Conservation (phyloP, 1,140 invertebrate genomes). For the Ceratina calcarata region DNA sequence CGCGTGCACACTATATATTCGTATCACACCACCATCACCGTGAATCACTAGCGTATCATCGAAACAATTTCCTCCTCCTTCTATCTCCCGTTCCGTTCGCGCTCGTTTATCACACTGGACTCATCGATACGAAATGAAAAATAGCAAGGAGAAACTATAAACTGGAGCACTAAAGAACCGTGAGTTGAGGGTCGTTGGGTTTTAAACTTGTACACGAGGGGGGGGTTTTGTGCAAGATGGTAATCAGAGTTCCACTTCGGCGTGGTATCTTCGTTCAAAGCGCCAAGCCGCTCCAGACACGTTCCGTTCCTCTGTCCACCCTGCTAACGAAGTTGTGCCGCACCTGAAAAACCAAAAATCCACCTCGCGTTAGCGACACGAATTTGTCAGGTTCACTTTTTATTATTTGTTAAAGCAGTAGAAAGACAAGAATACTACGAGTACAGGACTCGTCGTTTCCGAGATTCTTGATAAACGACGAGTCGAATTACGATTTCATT, state of each 20-base stretch:
- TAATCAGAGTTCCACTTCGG: constrained; percentile 72
- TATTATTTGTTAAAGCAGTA: no score
- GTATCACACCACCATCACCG: constrained; percentile 62
- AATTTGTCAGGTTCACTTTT: not conserved
- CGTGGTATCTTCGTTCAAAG: constrained; percentile 73
- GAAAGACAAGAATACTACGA: no score
- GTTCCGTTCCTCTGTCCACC: constrained; percentile 76
- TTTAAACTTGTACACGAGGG: constrained; percentile 68
- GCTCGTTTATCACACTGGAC: constrained; percentile 71
- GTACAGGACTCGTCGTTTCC: no score
- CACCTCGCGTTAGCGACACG: no score
- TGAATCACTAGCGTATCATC: constrained; percentile 66
- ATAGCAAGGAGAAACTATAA: constrained; percentile 56
- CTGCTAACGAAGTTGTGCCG: constrained; percentile 78
- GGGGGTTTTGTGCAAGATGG: constrained; percentile 44
- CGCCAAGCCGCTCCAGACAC: constrained; percentile 72
- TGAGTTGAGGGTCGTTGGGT: constrained; percentile 48
- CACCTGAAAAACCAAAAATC: constrained; percentile 74
- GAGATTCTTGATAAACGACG: no score
- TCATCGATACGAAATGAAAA: constrained; percentile 53
- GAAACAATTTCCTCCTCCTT: constrained; percentile 29
- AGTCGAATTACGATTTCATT: no score
- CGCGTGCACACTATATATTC: constrained; percentile 54
- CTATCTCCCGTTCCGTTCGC: not conserved
- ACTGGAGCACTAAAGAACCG: constrained; percentile 70